phyloP scores from a whole-genome alignment of 1,140 invertebrate genomes.

The Anthonomus grandis region DNA sequence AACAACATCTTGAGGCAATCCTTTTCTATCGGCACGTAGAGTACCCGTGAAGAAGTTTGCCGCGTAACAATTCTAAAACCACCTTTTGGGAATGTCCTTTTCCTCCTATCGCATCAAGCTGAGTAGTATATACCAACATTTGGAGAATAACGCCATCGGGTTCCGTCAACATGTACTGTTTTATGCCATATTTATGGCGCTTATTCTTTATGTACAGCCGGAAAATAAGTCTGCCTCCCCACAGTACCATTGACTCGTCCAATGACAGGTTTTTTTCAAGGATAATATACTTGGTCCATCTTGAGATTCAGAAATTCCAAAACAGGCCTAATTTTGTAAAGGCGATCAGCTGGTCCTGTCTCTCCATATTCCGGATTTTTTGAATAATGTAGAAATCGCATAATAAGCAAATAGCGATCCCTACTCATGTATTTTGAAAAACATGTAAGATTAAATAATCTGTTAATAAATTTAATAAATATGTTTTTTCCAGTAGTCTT shows the following conservation, averaged over 20 bases:
- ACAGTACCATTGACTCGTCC: constrained; percentile 1
- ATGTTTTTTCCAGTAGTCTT: constrained; percentile 3
- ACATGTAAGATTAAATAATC: neutral
- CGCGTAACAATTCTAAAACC: no score
- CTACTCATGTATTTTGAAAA: constrained; percentile 1
- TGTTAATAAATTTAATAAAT: no score
- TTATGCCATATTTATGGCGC: neutral
- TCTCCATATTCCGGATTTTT: neutral
- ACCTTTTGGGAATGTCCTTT: no score
- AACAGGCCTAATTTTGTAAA: neutral
- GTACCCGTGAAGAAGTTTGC: no score
- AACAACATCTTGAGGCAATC: no score
- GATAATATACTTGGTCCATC: neutral
- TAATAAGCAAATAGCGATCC: neutral
- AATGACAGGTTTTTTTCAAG: neutral
- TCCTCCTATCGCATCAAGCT: no score
- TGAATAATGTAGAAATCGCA: neutral
- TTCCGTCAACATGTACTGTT: neutral
- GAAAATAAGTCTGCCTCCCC: neutral
- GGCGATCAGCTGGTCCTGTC: neutral
- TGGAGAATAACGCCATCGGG: constrained; percentile 12
- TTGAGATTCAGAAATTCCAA: neutral
- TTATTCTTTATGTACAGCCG: neutral
- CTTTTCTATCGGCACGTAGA: constrained; percentile 34
- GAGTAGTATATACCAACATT: no score